Evolutionary conservation across 2,797 vertebrate species (phyloP).

Genomic region (Coendou prehensilis): DNA sequence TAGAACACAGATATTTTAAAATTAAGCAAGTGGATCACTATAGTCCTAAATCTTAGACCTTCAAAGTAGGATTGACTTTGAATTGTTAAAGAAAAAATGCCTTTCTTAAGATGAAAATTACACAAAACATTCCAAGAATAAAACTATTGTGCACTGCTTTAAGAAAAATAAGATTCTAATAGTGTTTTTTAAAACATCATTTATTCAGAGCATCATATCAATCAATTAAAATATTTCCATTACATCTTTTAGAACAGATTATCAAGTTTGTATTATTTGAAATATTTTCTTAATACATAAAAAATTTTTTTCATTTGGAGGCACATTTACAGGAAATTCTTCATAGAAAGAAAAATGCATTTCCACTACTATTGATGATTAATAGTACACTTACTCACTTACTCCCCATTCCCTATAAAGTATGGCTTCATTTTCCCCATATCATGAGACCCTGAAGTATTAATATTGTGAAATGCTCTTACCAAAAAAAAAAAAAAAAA

Average conservation of each 20-base stretch:
- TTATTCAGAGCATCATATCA: not conserved
- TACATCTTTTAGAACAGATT: not conserved
- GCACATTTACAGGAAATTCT: not conserved
- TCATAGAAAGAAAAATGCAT: not conserved
- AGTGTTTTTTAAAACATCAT: not conserved
- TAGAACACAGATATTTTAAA: not conserved
- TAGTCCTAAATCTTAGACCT: not conserved
- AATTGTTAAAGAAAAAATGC: not conserved
- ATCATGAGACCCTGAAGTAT: not conserved
- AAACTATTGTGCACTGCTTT: not conserved
- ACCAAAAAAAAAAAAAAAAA: not conserved
- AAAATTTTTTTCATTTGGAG: conserved; percentile 21
- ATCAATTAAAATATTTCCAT: not conserved
- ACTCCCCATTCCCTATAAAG: not conserved
- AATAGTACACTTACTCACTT: not conserved
- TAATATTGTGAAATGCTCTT: not conserved
- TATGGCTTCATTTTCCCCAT: not conserved
- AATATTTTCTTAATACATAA: not conserved
- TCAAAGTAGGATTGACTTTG: not conserved
- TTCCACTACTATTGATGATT: not conserved
- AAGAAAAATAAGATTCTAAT: not conserved
- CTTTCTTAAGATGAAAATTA: not conserved
- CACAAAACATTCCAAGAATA: not conserved
- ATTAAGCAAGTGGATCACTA: not conserved
- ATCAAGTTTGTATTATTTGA: not conserved